Base-by-base conservation (phyloP, 1,140 invertebrate genomes). In the Cotesia vestalis region DNA sequence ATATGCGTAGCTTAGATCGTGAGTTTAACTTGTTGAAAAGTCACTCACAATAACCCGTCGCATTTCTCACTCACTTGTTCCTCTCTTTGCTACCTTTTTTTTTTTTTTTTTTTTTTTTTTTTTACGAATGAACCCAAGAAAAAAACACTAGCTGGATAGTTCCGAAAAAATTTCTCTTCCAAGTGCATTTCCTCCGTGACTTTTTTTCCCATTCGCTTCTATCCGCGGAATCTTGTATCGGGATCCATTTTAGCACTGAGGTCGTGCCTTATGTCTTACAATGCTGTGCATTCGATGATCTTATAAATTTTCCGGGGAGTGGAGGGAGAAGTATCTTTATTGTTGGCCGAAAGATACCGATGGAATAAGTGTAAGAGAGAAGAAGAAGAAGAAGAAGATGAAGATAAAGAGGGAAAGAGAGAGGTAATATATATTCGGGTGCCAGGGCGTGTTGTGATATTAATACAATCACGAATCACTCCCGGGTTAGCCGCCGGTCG, bases 381-480 rank as follows among this genome's bases (percentile, higher is more conserved):
- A 59, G 20, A 59, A 27, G 14, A 4, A 59, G 14, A 59, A 5
- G 57, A 59, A 59, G 17, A 59, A 20, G 17, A 4, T 35, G 14
- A 59, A 5, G 57, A 59, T 14, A 8, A 17, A 59, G 57, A 9
- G 40, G 11, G 40, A 71, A 17, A 55, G 67, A 61, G 67, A 75
- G 69, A 71, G 67, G 51, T 62, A 70, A 64, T 78, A 83, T 81
- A 83, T 80, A 79, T 79, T 80, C 78, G 80, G 78, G 78, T 81
- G 78, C 79, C 79, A 76, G 78, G 80, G 82, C 80, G 83, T 86
- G 84, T 86, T 84, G 85, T 87, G 85, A 87, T 87, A 87, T 87
- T 87, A 87, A 87, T 87, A 87, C 85, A 87, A 87, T 86, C 84
- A 83, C 84, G 83, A 82, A 87, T 87, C 84, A 86, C 78, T 86